Percentiles rank a stretch among this genome's conserved stretches.
Evolutionary conservation across 2,113 vertebrate genomes (phyloP).

Genomic region (Pteronura brasiliensis): DNA sequence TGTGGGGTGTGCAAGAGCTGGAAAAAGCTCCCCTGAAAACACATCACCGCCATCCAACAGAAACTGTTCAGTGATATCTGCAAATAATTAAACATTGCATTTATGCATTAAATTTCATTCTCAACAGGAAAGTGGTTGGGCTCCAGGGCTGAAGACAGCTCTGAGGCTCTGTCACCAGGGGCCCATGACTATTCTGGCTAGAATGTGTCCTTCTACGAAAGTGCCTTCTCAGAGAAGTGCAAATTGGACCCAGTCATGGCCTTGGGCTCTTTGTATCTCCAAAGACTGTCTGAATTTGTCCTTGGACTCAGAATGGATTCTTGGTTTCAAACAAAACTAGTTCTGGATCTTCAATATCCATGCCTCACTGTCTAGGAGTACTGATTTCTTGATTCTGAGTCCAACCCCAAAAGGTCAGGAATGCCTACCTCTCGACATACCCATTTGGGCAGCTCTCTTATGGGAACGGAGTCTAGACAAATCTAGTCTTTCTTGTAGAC

Average conservation of each 20-base stretch:
- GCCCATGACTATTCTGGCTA: background rate
- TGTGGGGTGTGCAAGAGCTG: rapidly evolving
- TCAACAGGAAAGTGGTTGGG: background rate
- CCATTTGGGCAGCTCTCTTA: background rate
- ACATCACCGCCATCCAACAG: background rate
- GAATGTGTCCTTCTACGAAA: background rate
- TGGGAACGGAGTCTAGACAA: background rate
- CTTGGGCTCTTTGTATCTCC: background rate
- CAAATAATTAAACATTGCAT: background rate
- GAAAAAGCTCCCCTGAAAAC: background rate
- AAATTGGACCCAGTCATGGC: constrained; percentile 1
- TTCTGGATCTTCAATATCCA: background rate
- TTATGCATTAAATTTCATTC: background rate
- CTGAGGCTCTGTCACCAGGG: background rate
- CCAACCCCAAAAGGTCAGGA: background rate
- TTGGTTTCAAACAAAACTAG: constrained; percentile 19
- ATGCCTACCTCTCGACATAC: background rate
- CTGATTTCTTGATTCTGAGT: background rate
- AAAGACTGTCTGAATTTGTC: constrained; percentile 54
- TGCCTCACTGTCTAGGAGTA: background rate
- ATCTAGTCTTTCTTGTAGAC: background rate
- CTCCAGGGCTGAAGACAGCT: background rate
- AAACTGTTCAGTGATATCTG: background rate
- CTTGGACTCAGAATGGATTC: background rate
- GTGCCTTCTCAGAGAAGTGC: background rate